A percentile compares a stretch with the other conserved stretches of the same genome.
These are phyloP conservation scores for Dasyprocta punctata DNA, from an alignment of 2,113 vertebrate species.

Conservation along the genomic window DNA sequence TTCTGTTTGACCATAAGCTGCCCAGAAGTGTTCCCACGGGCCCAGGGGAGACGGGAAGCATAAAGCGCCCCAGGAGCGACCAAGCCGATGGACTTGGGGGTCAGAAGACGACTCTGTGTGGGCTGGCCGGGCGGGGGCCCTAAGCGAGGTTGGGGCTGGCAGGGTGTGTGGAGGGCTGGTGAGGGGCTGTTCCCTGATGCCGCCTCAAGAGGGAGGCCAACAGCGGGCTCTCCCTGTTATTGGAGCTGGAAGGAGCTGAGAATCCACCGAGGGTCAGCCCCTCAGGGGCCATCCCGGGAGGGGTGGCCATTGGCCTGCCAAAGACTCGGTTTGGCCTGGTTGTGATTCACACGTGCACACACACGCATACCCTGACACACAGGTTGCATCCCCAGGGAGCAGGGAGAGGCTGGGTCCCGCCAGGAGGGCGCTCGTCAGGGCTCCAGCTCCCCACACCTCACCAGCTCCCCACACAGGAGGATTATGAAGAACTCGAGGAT, in stretches of 20 bases:
- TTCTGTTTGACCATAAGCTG: no score
- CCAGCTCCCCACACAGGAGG: background rate
- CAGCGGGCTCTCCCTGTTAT: no score
- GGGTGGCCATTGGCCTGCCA: fast-evolving
- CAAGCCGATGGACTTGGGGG: background rate
- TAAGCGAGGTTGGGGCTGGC: background rate
- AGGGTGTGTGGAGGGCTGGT: no score
- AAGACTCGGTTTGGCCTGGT: background rate
- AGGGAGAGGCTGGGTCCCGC: background rate
- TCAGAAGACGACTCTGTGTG: background rate
- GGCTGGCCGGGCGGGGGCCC: background rate
- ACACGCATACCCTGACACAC: background rate
- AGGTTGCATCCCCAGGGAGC: background rate
- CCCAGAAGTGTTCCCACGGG: background rate
- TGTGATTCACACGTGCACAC: background rate
- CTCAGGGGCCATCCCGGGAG: fast-evolving
- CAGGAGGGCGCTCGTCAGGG: no score
- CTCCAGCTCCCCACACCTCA: background rate
- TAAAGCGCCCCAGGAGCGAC: fast-evolving
- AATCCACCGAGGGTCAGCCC: no score
- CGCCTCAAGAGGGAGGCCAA: background rate
- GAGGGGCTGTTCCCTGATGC: no score
- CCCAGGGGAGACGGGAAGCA: background rate
- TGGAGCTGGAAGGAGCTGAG: no score
- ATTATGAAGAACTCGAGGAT: background rate